Evolutionary conservation across 2,113 vertebrate genomes (phyloP).

Genomic region (Melierax canorus): DNA sequence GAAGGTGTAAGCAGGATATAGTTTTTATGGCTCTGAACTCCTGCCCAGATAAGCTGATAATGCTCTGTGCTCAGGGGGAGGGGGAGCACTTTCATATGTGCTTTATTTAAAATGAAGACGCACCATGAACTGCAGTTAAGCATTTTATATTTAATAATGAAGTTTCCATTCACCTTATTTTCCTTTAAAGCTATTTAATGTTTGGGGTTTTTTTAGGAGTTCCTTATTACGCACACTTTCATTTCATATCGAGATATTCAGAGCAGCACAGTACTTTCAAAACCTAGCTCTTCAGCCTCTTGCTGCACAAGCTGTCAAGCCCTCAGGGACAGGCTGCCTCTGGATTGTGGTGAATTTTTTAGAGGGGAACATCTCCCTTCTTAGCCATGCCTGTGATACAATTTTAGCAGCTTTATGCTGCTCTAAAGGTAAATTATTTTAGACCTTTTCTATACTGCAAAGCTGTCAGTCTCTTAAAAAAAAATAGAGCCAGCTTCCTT

Average conservation of each 20-base stretch:
- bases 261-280: background rate
- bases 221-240: background rate
- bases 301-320: slow-evolving; percentile 34
- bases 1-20: slow-evolving; percentile 53
- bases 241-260: background rate
- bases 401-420: background rate
- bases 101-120: background rate
- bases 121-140: background rate
- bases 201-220: background rate
- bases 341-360: background rate
- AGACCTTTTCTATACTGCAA: background rate
- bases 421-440: background rate
- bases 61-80: background rate
- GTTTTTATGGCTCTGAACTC: slow-evolving; percentile 60
- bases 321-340: background rate
- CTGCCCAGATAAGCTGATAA: slow-evolving; percentile 63
- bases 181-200: background rate
- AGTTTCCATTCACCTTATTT: background rate
- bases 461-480: background rate
- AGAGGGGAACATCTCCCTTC: background rate
- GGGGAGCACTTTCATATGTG: background rate
- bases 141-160: background rate
- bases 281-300: background rate
- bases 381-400: background rate
- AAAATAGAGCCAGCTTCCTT: background rate